phyloP scores from a whole-genome alignment of 1,140 invertebrate genomes.

The Drosophila arawakana region DNA sequence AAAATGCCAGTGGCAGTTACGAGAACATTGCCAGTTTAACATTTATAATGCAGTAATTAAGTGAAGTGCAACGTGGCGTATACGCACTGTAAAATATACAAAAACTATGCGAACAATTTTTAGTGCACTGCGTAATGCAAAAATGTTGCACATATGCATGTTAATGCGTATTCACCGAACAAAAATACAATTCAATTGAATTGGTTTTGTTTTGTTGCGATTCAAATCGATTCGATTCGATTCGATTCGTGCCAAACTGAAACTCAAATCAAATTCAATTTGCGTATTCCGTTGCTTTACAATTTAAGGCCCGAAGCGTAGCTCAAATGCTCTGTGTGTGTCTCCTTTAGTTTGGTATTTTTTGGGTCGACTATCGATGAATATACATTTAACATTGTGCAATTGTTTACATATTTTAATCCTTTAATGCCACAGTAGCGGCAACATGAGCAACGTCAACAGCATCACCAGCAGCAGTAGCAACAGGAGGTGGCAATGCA shows the following conservation, averaged over 20 bases:
- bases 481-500: slow-evolving; percentile 4
- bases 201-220: background rate
- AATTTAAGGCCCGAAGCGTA: slow-evolving; percentile 13
- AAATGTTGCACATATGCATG: background rate
- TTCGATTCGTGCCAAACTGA: no score
- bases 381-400: slow-evolving; percentile 21
- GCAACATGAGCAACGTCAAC: background rate
- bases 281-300: background rate
- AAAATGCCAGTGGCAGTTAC: slow-evolving; percentile 10
- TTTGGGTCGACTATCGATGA: slow-evolving; percentile 9
- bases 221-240: no score
- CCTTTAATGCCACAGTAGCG: slow-evolving; percentile 41
- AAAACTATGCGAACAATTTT: slow-evolving; percentile 33
- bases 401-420: slow-evolving; percentile 52
- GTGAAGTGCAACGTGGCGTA: slow-evolving; percentile 46
- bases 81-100: slow-evolving; percentile 59
- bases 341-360: background rate
- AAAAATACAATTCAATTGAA: slow-evolving; percentile 11
- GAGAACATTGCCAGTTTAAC: slow-evolving; percentile 29
- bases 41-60: slow-evolving; percentile 50
- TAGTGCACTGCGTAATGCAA: slow-evolving; percentile 2
- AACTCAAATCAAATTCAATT: background rate
- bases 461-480: background rate
- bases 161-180: background rate
- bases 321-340: background rate